Conservation (phyloP, 2,888 invertebrate species). For the Tenthredo mesomela region DNA sequence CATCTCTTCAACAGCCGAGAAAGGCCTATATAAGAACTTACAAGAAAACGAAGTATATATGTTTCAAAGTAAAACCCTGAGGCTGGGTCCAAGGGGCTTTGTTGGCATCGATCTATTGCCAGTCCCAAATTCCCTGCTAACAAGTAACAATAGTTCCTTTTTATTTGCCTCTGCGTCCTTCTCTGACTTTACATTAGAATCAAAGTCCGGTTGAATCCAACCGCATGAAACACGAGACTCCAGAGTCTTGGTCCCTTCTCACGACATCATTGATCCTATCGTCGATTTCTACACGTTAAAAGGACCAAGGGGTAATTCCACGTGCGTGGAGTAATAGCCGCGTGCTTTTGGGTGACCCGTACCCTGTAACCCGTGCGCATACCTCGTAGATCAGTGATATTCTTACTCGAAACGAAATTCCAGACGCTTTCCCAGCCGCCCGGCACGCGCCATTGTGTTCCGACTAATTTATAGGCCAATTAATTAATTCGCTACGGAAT, state of each 20-base stretch:
- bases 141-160: not conserved
- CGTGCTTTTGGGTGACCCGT: constrained; percentile 20
- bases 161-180: not conserved
- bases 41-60: not conserved
- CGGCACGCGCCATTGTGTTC: constrained; percentile 68
- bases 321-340: not conserved
- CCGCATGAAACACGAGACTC: not conserved
- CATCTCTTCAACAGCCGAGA: not conserved
- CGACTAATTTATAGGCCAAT: constrained; percentile 76
- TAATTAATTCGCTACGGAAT: constrained; percentile 70
- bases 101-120: constrained; percentile 21
- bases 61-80: not conserved
- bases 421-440: constrained; percentile 49
- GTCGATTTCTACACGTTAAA: not conserved
- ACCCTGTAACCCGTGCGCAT: constrained; percentile 62
- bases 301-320: not conserved
- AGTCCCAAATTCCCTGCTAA: not conserved
- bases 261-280: constrained; percentile 7
- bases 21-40: not conserved
- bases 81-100: constrained; percentile 27
- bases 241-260: not conserved
- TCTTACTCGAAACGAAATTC: constrained; percentile 66
- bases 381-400: constrained; percentile 75
- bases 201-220: not conserved
- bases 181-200: not conserved